phyloP scores from a whole-genome alignment of 2,113 vertebrate species.

The Coptodon rendalli region DNA sequence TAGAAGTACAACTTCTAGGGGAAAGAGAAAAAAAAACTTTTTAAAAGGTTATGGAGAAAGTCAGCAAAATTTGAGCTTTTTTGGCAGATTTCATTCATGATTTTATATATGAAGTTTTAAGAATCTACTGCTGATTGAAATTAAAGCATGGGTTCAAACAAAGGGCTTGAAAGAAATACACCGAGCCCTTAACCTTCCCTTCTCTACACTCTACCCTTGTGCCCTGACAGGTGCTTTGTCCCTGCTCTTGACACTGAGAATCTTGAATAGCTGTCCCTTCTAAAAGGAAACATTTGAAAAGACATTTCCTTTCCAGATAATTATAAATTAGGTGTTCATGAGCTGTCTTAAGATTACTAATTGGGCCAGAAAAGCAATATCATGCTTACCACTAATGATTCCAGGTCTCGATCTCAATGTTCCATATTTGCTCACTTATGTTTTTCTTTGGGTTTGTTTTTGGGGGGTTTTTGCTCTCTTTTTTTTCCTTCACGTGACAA shows the following conservation, averaged over 20 bases:
- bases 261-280: background rate
- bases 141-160: rapidly evolving
- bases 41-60: background rate
- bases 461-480: no score
- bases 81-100: background rate
- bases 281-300: background rate
- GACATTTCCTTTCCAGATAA: background rate
- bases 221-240: background rate
- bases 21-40: background rate
- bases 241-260: background rate
- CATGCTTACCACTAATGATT: background rate
- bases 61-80: background rate
- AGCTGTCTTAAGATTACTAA: background rate
- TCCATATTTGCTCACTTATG: background rate
- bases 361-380: background rate
- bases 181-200: background rate
- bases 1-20: background rate
- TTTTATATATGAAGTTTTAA: background rate
- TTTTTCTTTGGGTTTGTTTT: background rate
- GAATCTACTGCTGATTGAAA: background rate
- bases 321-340: background rate
- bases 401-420: background rate
- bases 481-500: background rate
- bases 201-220: background rate
- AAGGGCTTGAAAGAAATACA: background rate